Evolutionary conservation across 2,797 vertebrate genomes (phyloP).

Genomic region (Sebastes paucispinis): DNA sequence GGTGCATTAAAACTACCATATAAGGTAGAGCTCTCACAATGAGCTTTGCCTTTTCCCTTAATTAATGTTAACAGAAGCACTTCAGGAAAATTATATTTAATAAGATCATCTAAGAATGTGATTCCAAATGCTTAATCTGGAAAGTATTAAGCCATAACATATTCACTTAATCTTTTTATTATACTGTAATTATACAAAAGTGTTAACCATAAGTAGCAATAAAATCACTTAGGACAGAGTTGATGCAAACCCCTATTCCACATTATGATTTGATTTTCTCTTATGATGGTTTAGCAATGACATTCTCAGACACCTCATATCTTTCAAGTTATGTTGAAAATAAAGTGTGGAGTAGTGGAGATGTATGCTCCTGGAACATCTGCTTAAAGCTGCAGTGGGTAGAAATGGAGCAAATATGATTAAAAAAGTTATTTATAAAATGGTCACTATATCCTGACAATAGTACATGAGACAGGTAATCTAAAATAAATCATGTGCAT

Average conservation of each 20-base stretch:
- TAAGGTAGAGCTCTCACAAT: constrained; percentile 40
- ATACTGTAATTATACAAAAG: neutral
- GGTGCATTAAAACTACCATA: constrained; percentile 43
- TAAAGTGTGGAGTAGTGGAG: too few species aligned
- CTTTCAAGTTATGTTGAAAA: neutral
- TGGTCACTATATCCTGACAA: too few species aligned
- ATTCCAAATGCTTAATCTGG: constrained; percentile 55
- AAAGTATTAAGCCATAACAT: constrained; percentile 47
- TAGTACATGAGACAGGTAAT: too few species aligned
- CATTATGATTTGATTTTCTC: neutral
- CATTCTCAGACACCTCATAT: neutral
- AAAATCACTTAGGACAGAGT: neutral
- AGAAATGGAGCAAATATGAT: too few species aligned
- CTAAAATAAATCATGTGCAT: too few species aligned
- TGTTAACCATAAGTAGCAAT: neutral
- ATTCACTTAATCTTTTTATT: constrained; percentile 39
- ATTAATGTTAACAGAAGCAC: constrained; percentile 57
- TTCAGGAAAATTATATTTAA: constrained; percentile 59
- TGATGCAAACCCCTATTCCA: neutral
- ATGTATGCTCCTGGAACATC: too few species aligned
- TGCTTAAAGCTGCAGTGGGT: too few species aligned
- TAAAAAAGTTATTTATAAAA: too few species aligned
- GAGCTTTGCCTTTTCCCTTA: constrained; percentile 51
- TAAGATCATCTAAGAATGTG: constrained; percentile 49
- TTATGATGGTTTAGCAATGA: neutral